Evolutionary conservation across 2,797 vertebrate genomes (phyloP).

Genomic region (Ibycter americanus): DNA sequence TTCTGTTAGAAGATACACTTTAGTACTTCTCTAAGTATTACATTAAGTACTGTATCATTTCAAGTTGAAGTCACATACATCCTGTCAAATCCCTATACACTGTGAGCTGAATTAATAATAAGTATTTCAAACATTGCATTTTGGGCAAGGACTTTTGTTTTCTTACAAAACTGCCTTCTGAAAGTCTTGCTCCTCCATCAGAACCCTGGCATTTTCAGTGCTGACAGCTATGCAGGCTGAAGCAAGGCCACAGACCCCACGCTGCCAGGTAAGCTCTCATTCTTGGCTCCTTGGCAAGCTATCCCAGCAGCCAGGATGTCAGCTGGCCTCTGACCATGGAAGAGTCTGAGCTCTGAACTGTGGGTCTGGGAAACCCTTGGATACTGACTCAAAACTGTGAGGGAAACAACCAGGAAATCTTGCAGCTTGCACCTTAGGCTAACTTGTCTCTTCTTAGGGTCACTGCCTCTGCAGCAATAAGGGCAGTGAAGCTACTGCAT

Average conservation of each 20-base stretch:
- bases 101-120: background rate
- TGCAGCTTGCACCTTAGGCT: background rate
- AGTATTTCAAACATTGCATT: background rate
- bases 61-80: background rate
- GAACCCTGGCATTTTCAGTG: background rate
- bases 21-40: background rate
- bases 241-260: background rate
- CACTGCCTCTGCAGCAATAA: rapidly evolving
- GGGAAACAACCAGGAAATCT: background rate
- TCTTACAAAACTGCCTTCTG: background rate
- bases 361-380: background rate
- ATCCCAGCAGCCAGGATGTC: background rate
- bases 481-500: background rate
- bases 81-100: background rate
- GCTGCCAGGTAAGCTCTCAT: background rate
- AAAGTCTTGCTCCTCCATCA: background rate
- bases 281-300: background rate
- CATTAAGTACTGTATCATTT: background rate
- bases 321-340: background rate
- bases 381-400: background rate
- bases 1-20: background rate
- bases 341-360: background rate
- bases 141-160: background rate
- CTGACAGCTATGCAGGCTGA: background rate
- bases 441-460: background rate